A percentile compares a stretch with the other conserved stretches of the same genome.
These are phyloP conservation scores for Drosophila miranda DNA, from an alignment of 1,140 invertebrate genomes.

Conservation along the genomic window DNA sequence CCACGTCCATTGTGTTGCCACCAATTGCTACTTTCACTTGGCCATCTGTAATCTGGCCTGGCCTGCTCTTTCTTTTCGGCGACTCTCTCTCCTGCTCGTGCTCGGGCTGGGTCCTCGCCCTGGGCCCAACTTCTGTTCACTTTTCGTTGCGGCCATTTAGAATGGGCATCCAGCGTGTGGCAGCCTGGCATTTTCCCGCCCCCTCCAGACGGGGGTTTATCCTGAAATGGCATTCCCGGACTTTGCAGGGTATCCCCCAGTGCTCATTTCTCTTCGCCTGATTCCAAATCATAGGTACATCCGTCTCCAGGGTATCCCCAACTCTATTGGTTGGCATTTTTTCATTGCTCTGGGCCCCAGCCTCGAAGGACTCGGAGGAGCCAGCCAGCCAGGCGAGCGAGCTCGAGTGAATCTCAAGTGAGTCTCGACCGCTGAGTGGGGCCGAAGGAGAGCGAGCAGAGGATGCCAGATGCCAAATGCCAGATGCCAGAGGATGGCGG, in stretches of 20 bases:
- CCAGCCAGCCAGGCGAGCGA: too few species aligned
- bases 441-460: neutral
- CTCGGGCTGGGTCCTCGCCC: conserved; percentile 10
- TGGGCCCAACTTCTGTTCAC: conserved; percentile 48
- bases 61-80: conserved; percentile 1
- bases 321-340: too few species aligned
- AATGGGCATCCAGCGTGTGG: conserved; percentile 60
- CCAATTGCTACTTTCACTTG: conserved; percentile 55
- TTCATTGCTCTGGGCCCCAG: too few species aligned
- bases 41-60: too few species aligned
- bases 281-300: too few species aligned
- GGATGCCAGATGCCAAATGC: too few species aligned
- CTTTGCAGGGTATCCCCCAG: too few species aligned
- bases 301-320: too few species aligned
- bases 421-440: conserved; percentile 2
- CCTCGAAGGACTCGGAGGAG: too few species aligned
- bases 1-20: conserved; percentile 26
- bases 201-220: neutral
- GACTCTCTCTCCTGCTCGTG: neutral
- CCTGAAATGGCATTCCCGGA: too few species aligned
- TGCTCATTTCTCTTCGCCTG: too few species aligned
- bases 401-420: conserved; percentile 9
- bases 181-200: conserved; percentile 14
- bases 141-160: conserved; percentile 51
- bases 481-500: neutral